Base-by-base conservation (phyloP, 2,113 vertebrate genomes). In the Takifugu flavidus region DNA sequence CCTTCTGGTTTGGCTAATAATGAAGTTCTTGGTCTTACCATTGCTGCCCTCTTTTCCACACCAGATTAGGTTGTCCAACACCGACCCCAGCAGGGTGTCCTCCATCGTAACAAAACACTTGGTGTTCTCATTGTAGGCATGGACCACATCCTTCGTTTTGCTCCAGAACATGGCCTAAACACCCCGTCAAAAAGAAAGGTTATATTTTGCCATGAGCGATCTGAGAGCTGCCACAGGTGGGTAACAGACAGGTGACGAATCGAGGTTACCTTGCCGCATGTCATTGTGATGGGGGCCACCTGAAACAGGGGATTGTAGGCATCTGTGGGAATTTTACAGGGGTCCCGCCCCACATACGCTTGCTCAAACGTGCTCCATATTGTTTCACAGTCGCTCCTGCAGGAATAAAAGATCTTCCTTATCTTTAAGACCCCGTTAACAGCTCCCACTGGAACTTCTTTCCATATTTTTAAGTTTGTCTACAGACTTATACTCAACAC, bases 131-230 rank as follows among this genome's bases (percentile, higher is more conserved):
- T 28, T 8, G 49, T 89, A 86, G 4, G 64, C 62, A 11, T 92
- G 91, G 11, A 49, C 93, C 2, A 95, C 71, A 0, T 83, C 58
- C 2, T 65, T 74, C 0, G 92, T 92, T 88, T 89, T 92, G 88
- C 95, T 98, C 96, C 96, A 98, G 28, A 98, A 91, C 49, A 98
- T 67, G 60, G 60, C 2, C 12, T 13, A 47, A 47, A 14, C 45
- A 4, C 45, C 44, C 44, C 45, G 4, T 13, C 13, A 15, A 31
- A 62, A 64, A 53, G 20, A 53, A 1, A 59, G 14, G 20, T 8
- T 6, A 6, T 2, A 15, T 4, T 12, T 25, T 0, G 5, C 5
- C 0, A 43, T 7, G 5, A 45, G 50, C 4, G 20, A 45, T 11
- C 0, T 7, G 44, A 25, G 27, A 20, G 3, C n/a, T 31, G 13